Percentiles rank a stretch among this genome's conserved stretches.
These are phyloP conservation scores for Holothuria glaberrima DNA, from an alignment of 35 echinoderm and acorn worm genomes.

Conservation along the genomic window DNA sequence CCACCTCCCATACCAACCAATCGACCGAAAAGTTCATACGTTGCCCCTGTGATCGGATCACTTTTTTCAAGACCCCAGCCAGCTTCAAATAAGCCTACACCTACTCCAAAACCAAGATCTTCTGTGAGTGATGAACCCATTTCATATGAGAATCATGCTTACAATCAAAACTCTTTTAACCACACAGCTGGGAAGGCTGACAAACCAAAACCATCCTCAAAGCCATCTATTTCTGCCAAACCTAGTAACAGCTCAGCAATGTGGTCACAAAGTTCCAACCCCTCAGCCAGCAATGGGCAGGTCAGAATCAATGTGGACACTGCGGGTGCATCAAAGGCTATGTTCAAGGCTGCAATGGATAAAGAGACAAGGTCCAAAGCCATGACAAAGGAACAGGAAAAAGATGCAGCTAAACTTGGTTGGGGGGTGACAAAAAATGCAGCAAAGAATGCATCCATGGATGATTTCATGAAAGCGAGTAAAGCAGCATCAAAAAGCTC, in stretches of 20 bases:
- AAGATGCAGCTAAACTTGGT: conserved; percentile 33
- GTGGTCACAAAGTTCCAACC: no score
- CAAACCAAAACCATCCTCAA: conserved; percentile 30
- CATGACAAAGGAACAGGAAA: conserved; percentile 58
- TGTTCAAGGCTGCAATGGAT: conserved; percentile 20
- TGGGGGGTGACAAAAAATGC: conserved; percentile 53
- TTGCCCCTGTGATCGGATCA: not conserved
- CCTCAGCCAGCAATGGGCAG: conserved; percentile 1
- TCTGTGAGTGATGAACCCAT: conserved; percentile 1
- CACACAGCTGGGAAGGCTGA: not conserved
- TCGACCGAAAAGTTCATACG: conserved; percentile 41
- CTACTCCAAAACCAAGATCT: conserved; percentile 42
- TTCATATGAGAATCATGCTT: conserved; percentile 13
- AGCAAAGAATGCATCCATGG: conserved; percentile 45
- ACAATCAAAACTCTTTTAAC: not conserved
- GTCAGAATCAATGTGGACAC: conserved; percentile 22
- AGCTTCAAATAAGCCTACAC: conserved; percentile 26
- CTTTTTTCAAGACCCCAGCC: not conserved
- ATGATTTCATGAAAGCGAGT: conserved; percentile 42
- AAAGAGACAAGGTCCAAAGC: conserved; percentile 39
- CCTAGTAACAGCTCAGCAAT: not conserved
- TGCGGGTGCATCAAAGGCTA: conserved; percentile 17
- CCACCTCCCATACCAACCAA: conserved; percentile 53
- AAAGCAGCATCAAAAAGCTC: conserved; percentile 30
- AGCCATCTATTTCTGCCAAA: not conserved